Evolutionary conservation across 2,797 vertebrate species (phyloP).

Genomic region (Cichlasoma orientale): DNA sequence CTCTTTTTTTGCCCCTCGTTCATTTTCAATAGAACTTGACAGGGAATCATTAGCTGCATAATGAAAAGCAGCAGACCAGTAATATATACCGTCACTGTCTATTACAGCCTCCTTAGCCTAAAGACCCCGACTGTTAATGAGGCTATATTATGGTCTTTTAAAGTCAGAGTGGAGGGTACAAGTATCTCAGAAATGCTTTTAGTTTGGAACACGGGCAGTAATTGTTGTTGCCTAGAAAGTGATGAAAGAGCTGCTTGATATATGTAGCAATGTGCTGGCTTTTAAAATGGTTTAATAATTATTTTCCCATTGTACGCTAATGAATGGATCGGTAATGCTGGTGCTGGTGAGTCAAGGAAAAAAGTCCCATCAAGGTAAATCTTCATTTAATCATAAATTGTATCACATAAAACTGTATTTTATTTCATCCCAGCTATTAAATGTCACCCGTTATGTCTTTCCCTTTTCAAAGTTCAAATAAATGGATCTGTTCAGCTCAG

Average conservation of each 20-base stretch:
- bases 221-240: not conserved
- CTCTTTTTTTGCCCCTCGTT: conserved; percentile 40
- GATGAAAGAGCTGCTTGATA: conserved; percentile 6
- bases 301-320: not conserved
- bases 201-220: conserved; percentile 20
- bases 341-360: not conserved
- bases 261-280: not conserved
- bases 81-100: conserved; percentile 70
- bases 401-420: not conserved
- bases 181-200: conserved; percentile 34
- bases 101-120: conserved; percentile 70
- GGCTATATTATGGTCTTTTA: conserved; percentile 32
- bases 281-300: conserved; percentile 8
- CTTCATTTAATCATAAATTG: not conserved
- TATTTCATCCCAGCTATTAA: not conserved
- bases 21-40: conserved; percentile 72
- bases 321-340: not conserved
- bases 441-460: not conserved
- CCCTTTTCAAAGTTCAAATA: not conserved
- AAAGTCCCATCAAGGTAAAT: not conserved
- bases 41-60: conserved; percentile 75
- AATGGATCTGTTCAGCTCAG: not conserved
- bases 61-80: conserved; percentile 76
- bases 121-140: conserved; percentile 69
- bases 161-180: conserved; percentile 33